phyloP scores from a whole-genome alignment of 1,140 invertebrate species.

The Nymphalis io region DNA sequence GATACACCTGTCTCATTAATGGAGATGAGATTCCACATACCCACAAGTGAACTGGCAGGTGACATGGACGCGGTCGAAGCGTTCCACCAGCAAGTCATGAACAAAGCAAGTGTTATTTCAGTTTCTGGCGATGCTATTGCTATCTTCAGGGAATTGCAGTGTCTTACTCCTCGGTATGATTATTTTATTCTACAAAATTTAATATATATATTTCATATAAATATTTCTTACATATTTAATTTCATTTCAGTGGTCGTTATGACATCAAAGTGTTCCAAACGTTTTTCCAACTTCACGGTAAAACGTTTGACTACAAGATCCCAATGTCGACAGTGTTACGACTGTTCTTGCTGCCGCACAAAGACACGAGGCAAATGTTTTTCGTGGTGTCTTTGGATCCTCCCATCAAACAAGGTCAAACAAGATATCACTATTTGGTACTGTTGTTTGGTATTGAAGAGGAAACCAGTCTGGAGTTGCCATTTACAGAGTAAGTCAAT shows the following conservation, averaged over 20 bases:
- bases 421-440: constrained; percentile 97
- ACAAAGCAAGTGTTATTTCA: constrained; percentile 98
- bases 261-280: constrained; percentile 99
- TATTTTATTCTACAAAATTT: neutral
- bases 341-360: constrained; percentile 97
- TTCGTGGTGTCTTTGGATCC: constrained; percentile 99
- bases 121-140: constrained; percentile 98
- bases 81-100: constrained; percentile 97
- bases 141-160: constrained; percentile 98
- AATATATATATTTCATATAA: too few relatives aligned
- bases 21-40: constrained; percentile 99
- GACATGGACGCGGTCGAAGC: constrained; percentile 96
- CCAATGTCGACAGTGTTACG: constrained; percentile 97
- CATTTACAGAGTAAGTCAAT: constrained; percentile 90
- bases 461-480: constrained; percentile 95
- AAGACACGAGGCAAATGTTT: constrained; percentile 98
- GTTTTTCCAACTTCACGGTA: constrained; percentile 99
- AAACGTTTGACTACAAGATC: constrained; percentile 99
- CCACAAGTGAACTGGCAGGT: constrained; percentile 89
- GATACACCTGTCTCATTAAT: constrained; percentile 97
- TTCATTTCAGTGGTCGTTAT: constrained; percentile 94
- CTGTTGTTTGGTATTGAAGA: constrained; percentile 97
- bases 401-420: constrained; percentile 99
- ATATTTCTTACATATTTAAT: neutral
- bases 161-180: constrained; percentile 95